Conservation (phyloP, 2,888 invertebrate genomes). For the Tetrapedia diversipes region DNA sequence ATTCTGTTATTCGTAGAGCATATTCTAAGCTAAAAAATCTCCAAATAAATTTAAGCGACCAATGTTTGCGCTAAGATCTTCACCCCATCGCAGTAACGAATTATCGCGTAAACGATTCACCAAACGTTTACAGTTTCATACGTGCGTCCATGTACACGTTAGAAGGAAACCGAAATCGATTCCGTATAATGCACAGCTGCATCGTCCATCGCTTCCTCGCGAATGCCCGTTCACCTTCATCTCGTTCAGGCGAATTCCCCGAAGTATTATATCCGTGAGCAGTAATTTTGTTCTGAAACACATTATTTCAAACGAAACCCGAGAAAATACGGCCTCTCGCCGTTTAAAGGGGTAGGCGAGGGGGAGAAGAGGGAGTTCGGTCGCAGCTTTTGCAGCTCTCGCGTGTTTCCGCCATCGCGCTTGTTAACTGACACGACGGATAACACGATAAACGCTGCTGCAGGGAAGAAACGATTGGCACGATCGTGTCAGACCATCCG, state of each 20-base stretch:
- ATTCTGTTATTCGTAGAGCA: too few species aligned
- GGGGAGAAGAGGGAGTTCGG: too few species aligned
- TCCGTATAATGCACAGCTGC: slow-evolving; percentile 23
- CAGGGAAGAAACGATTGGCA: background rate
- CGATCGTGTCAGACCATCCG: background rate
- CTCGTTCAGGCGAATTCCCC: slow-evolving; percentile 18
- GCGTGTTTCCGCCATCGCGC: background rate
- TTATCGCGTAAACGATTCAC: background rate
- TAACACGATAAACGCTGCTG: slow-evolving; percentile 2
- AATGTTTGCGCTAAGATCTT: too few species aligned
- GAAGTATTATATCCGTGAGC: slow-evolving; percentile 28
- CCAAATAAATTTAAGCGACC: too few species aligned
- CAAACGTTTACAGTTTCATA: slow-evolving; percentile 5
- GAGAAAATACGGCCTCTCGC: slow-evolving; percentile 3
- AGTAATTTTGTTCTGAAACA: slow-evolving; percentile 29
- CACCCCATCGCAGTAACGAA: too few species aligned
- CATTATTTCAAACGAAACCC: slow-evolving; percentile 30
- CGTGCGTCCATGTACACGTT: background rate
- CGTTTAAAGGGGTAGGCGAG: background rate
- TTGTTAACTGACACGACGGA: background rate
- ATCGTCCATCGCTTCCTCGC: slow-evolving; percentile 28
- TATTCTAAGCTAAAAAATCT: too few species aligned
- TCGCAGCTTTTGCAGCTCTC: background rate
- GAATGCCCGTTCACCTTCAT: slow-evolving; percentile 25
- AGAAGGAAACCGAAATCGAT: slow-evolving; percentile 3